phyloP scores from a whole-genome alignment of 2,797 vertebrate genomes.

The Myoxocephalus aenaeus region DNA sequence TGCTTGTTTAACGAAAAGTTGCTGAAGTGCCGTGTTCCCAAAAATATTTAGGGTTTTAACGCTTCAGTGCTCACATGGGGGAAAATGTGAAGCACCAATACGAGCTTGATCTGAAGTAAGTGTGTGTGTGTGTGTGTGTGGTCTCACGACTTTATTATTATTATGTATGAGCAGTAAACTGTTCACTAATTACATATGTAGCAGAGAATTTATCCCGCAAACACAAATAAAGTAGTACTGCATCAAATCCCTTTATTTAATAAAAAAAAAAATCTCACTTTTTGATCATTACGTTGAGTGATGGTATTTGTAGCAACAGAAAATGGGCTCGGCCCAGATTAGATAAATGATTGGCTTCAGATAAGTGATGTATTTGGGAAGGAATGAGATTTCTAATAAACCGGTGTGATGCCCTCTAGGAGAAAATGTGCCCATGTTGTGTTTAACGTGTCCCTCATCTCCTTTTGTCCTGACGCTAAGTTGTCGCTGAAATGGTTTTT shows the following conservation, averaged over 20 bases:
- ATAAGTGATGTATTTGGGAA: not conserved
- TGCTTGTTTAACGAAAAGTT: conserved; percentile 3
- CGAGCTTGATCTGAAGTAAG: conserved; percentile 3
- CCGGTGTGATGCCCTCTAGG: conserved; percentile 1
- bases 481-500: conserved; percentile 52
- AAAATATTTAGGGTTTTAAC: not conserved
- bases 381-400: conserved; percentile 16
- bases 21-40: conserved; percentile 15
- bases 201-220: not conserved
- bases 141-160: not conserved
- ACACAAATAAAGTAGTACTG: not conserved
- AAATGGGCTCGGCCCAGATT: not conserved
- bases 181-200: conserved; percentile 4
- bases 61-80: not conserved
- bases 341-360: not conserved
- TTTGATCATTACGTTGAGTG: not conserved
- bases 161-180: not conserved
- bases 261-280: not conserved
- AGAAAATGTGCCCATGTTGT: conserved; percentile 33
- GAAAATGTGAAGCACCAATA: not conserved
- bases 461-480: conserved; percentile 28
- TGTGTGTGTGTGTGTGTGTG: not conserved
- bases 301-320: not conserved
- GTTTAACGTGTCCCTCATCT: conserved; percentile 37
- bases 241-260: not conserved